Percentiles rank a stretch among this genome's conserved stretches.
Conservation (phyloP, 2,888 invertebrate genomes). For the Dinocampus coccinellae region DNA sequence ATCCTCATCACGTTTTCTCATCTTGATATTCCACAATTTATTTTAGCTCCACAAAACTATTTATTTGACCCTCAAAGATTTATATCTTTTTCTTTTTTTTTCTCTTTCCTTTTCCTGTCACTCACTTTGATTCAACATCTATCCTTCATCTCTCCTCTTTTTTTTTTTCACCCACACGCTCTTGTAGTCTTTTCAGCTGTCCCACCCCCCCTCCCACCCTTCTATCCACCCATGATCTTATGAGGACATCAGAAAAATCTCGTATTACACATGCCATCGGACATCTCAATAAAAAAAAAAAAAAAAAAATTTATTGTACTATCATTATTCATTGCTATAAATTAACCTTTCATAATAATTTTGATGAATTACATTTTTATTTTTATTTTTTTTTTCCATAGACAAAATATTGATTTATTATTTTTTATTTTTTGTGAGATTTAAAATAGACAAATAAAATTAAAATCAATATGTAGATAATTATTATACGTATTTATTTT, state of each 20-base stretch:
- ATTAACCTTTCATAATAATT: no score
- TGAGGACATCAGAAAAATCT: no score
- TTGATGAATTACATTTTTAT: no score
- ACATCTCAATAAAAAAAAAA: background rate
- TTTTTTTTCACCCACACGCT: background rate
- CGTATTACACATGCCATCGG: background rate
- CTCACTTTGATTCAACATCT: background rate
- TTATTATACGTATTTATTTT: no score
- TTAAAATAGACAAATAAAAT: no score
- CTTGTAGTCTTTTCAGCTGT: background rate
- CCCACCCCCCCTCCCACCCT: background rate
- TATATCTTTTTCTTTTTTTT: background rate
- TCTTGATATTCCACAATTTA: background rate
- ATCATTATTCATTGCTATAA: no score
- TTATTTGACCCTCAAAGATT: background rate
- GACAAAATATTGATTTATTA: no score
- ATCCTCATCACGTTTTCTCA: background rate
- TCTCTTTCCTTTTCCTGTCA: no score
- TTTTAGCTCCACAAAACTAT: conserved; percentile 1
- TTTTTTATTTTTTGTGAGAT: no score
- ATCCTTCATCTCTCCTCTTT: background rate
- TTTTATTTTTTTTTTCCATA: no score
- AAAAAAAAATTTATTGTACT: background rate
- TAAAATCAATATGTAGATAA: no score
- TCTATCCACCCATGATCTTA: no score